These are phyloP conservation scores for Oscheius sp. DNA, from an alignment of 2,888 invertebrate genomes.

Conservation along the genomic window DNA sequence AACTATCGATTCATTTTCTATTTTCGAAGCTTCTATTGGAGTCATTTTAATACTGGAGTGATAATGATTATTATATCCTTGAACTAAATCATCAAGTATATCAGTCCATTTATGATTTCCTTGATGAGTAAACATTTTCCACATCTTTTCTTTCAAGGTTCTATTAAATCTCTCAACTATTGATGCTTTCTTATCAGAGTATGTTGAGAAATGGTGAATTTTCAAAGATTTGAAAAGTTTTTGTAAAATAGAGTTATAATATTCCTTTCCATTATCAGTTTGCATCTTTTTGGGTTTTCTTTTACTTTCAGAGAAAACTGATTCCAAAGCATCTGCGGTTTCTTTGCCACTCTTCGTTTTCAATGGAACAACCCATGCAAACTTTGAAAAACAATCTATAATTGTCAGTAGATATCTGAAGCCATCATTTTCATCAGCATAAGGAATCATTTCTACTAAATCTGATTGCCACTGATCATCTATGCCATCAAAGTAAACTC, in stretches of 20 bases:
- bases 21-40: no score
- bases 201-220: no score
- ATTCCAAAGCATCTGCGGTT: constrained; percentile 44
- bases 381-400: constrained; percentile 45
- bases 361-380: constrained; percentile 40
- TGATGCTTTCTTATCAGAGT: neutral
- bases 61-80: no score
- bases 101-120: no score
- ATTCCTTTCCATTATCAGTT: neutral
- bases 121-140: no score
- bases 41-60: no score
- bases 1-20: no score
- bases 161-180: no score
- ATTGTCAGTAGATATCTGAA: constrained; percentile 35
- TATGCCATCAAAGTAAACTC: constrained; percentile 42
- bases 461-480: constrained; percentile 55
- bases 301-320: constrained; percentile 29
- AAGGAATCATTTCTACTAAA: constrained; percentile 53
- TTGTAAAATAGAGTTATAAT: neutral
- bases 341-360: constrained; percentile 50
- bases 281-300: no score
- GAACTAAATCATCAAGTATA: no score
- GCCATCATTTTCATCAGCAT: constrained; percentile 48
- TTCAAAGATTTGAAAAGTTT: neutral
- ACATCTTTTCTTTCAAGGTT: no score